A percentile compares a stretch with the other conserved stretches of the same genome.
phyloP scores from a whole-genome alignment of 2,797 vertebrate genomes.

The Spinibarbus caldwelli region DNA sequence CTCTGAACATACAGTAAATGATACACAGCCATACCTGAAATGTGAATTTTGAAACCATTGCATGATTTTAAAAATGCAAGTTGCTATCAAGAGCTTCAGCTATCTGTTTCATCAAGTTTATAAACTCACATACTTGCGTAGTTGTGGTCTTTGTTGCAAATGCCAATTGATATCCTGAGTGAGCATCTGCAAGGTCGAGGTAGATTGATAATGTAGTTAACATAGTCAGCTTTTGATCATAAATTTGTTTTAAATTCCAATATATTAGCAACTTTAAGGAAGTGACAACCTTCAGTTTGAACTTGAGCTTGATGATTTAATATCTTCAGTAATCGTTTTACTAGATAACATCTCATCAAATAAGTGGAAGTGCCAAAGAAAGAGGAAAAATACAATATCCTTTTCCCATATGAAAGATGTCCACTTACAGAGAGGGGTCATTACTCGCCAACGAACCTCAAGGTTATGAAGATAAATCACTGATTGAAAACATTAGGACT shows the following conservation, averaged over 20 bases:
- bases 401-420: slow-evolving; percentile 54
- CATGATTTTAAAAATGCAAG: background rate
- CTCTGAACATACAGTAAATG: background rate
- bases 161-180: background rate
- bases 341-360: background rate
- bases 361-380: slow-evolving; percentile 23
- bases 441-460: slow-evolving; percentile 54
- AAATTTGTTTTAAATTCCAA: background rate
- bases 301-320: slow-evolving; percentile 40
- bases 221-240: background rate
- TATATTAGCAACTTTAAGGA: background rate
- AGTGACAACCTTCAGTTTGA: slow-evolving; percentile 29
- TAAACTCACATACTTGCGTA: background rate
- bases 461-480: slow-evolving; percentile 61
- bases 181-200: background rate
- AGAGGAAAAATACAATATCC: slow-evolving; percentile 40
- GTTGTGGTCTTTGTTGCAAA: background rate
- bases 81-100: background rate
- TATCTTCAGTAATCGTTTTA: slow-evolving; percentile 30
- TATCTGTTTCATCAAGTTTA: background rate
- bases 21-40: background rate
- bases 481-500: slow-evolving; percentile 61
- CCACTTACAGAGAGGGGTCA: slow-evolving; percentile 47
- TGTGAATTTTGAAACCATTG: background rate
- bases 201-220: background rate